Base-by-base conservation (phyloP, 2,888 invertebrate species). In the Lasioglossum figueresi region DNA sequence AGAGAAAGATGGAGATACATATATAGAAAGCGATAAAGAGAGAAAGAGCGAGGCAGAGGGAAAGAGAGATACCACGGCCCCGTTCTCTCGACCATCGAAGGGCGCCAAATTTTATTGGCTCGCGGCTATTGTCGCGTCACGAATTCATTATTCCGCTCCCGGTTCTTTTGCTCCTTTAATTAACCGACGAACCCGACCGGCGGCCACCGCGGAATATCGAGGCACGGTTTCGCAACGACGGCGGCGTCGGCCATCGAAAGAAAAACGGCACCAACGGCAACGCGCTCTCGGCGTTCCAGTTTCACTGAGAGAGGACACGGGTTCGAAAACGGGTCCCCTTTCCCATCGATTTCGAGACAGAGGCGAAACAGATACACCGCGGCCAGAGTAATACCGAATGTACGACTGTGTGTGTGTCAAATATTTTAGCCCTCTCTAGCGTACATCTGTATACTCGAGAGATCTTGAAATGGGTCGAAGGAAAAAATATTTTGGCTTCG, bases 131-230 rank as follows among this genome's bases (percentile, higher is more conserved):
- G 78, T 74, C 74, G 56, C 59, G 82, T 48, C 73, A 68, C 79
- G 82, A 79, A 82, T 82, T 79, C 81, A 77, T 82, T 82, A 78
- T 75, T 73, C 82, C 73, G 23, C 27, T 66, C 72, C 48, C 72
- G n/a, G 27, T 43, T 48, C 71, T 77, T 59, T 76, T 48, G 31
- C 71, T 76, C 72, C 48, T 72, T 79, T 79, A 63, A 75, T 80
- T 80, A 68, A 75, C 75, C 75, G 72, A 48, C 72, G 72, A 72
- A 72, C 48, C 48, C 72, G 71, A 48, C 19, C 48, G 72, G 72
- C 31, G n/a, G 8, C 59, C 56, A 59, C 59, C 75, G 40, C 40
- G 27, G 56, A 75, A 75, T 59, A 59, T 72, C 72, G 72, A 48
- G 72, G 45, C 45, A 72, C 48, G 31, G 48, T 72, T 72, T 72